phyloP scores from a whole-genome alignment of 2,113 vertebrate species.

The Paedocypris sp. region DNA sequence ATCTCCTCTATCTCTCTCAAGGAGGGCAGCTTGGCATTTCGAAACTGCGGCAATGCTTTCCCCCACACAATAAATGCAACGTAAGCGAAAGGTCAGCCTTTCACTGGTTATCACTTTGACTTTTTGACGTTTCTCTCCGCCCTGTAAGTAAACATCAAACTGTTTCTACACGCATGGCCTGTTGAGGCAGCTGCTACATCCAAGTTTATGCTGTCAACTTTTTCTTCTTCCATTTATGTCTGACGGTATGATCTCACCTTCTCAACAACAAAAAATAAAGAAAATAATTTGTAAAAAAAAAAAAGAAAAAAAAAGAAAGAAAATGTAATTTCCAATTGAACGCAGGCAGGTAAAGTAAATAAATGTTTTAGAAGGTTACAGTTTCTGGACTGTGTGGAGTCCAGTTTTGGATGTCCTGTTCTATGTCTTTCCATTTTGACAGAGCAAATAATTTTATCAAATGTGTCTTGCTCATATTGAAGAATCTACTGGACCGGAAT shows the following conservation, averaged over 20 bases:
- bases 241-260: neutral
- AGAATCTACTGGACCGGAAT: too few relatives aligned
- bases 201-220: neutral
- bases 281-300: too few relatives aligned
- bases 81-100: conserved; percentile 38
- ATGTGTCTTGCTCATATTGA: too few relatives aligned
- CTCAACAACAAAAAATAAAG: neutral
- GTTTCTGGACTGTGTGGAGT: too few relatives aligned
- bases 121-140: conserved; percentile 29
- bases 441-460: too few relatives aligned
- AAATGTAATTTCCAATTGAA: too few relatives aligned
- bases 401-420: too few relatives aligned
- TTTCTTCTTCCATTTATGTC: neutral
- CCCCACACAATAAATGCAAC: conserved; percentile 34
- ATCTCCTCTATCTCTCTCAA: conserved; percentile 26
- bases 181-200: neutral
- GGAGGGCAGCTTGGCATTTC: conserved; percentile 33
- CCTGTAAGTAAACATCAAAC: conserved; percentile 26
- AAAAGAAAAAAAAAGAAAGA: too few relatives aligned
- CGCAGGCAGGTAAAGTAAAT: too few relatives aligned
- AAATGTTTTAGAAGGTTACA: too few relatives aligned
- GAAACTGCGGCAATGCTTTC: conserved; percentile 23
- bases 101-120: conserved; percentile 32
- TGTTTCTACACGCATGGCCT: conserved; percentile 7
- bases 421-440: too few relatives aligned